phyloP scores from a whole-genome alignment of 1,140 invertebrate genomes.

The Pantala flavescens region DNA sequence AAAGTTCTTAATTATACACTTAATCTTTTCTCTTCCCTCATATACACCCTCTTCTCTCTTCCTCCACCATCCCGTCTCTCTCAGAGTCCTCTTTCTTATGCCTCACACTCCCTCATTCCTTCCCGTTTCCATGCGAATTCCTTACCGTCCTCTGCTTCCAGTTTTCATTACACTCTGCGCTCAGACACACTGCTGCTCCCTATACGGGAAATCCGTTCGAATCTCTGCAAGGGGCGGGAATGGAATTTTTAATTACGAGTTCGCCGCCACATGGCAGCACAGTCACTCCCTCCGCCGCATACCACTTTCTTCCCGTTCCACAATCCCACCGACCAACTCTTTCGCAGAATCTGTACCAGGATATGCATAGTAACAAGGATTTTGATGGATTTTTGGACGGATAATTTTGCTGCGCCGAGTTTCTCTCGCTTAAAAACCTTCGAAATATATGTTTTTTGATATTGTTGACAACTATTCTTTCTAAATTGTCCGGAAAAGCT shows the following conservation, averaged over 20 bases:
- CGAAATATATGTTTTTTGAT: too few relatives aligned
- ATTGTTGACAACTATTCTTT: too few relatives aligned
- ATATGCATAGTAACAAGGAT: too few relatives aligned
- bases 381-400: too few relatives aligned
- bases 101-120: not conserved
- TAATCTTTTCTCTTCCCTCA: not conserved
- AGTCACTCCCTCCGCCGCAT: not conserved
- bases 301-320: not conserved
- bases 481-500: too few relatives aligned
- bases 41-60: not conserved
- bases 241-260: constrained; percentile 3
- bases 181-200: not conserved
- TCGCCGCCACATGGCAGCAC: not conserved
- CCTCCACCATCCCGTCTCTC: not conserved
- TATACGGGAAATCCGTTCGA: not conserved
- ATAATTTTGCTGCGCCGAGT: too few relatives aligned
- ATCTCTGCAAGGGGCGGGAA: not conserved
- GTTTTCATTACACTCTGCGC: not conserved
- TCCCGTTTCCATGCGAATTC: not conserved
- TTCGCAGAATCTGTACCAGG: too few relatives aligned
- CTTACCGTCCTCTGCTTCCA: not conserved
- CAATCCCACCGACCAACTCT: not conserved
- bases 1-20: too few relatives aligned
- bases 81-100: not conserved
- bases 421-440: too few relatives aligned